Base-by-base conservation (phyloP, 53 echinoderm and acorn worm genomes). In the Henricia sp. region DNA sequence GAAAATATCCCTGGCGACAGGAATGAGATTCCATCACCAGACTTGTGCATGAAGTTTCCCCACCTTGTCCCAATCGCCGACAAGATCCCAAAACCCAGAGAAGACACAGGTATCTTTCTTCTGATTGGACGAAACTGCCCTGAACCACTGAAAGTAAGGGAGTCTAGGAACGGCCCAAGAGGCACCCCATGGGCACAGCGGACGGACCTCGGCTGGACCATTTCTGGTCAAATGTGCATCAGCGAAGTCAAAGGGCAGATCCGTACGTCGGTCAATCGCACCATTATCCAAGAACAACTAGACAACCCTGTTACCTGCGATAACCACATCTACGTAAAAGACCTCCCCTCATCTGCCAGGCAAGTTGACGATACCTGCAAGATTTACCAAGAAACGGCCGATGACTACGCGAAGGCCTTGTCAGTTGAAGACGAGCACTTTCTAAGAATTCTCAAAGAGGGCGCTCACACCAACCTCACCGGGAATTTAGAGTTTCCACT, bases 141-240 rank as follows among this genome's bases (percentile, higher is more conserved):
- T 16, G 91, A 91, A 68, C 84, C 76, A 13, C 83, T 91, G 12
- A 91, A 91, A 36, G 68, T 91, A 2, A 72, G 91, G 37, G 83
- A 87, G 77, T 71, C 72, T n/a, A 51, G 70, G 0, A 90, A 90
- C 35, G 86, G 90, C 35, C 86, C 90, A 0, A 70, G 29, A 57
- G 82, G 82, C 16, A 85, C 74, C 8, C 91, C 86, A 17, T 91
- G 91, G 86, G 91, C 91, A 2, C 87, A 86, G 54, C 74, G 87
- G 6, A 82, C 91, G 0, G 60, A 91, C 50, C 37, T 91, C 3
- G 91, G 91, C 0, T 89, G 89, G 89, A 86, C 90, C 6, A 30
- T 85, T 27, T 89, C 84, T 8, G 89, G 89, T 6, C 89, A 77
- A 59, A 28, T 89, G 1, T 89, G 89, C 38, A 71, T 21, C 6